These are phyloP conservation scores for Labeo calbasu DNA, from an alignment of 2,797 vertebrate species.

Conservation along the genomic window DNA sequence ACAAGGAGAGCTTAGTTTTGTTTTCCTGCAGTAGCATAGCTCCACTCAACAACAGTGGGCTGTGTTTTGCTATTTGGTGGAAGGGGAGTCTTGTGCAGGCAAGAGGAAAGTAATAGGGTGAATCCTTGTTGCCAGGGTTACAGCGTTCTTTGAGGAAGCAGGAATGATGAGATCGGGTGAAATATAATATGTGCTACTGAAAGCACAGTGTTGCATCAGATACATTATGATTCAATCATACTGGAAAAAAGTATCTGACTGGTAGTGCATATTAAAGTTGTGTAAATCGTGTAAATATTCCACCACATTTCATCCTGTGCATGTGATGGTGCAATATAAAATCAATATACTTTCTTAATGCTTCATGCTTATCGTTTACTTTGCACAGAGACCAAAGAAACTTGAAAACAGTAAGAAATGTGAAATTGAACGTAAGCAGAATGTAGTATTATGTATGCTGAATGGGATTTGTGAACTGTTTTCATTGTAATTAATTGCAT, in stretches of 20 bases:
- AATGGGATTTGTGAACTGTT: neutral
- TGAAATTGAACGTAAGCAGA: neutral
- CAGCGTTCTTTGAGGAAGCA: constrained; percentile 77
- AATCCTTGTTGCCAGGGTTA: constrained; percentile 78
- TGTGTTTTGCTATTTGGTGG: constrained; percentile 55
- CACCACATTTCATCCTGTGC: neutral
- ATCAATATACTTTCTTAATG: neutral
- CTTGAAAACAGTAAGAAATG: neutral
- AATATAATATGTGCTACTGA: constrained; percentile 50
- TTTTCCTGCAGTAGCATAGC: constrained; percentile 72
- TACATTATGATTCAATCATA: constrained; percentile 19
- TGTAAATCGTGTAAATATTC: neutral
- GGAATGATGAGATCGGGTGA: constrained; percentile 70
- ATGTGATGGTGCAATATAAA: neutral
- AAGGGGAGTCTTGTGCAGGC: constrained; percentile 35
- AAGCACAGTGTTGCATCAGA: constrained; percentile 56
- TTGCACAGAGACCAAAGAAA: neutral
- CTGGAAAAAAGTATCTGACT: constrained; percentile 8
- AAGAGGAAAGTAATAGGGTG: constrained; percentile 57
- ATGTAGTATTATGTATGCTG: neutral
- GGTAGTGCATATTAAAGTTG: neutral
- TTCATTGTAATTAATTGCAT: neutral
- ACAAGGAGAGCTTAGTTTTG: constrained; percentile 82
- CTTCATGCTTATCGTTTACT: neutral
- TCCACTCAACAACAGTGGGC: constrained; percentile 63